Base-by-base conservation (phyloP, 1,140 invertebrate species). In the Charaxes varanes region DNA sequence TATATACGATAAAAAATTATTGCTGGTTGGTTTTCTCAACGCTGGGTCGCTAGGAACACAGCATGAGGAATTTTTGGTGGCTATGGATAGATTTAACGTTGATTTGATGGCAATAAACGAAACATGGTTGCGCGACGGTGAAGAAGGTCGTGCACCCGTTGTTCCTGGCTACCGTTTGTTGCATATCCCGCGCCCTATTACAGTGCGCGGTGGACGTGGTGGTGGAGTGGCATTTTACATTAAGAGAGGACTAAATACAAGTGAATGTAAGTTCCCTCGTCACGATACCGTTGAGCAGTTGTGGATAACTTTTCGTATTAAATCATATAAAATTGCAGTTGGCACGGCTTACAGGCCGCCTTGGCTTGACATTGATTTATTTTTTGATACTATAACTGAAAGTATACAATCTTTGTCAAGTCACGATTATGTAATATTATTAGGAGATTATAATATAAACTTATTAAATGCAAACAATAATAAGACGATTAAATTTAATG, bases 361-460 rank as follows among this genome's bases (percentile, higher is more conserved):
- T 2, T 28, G 27, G 27, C 13, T 28, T 6, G 14, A 33, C 31
- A 10, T 19, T 3, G 11, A 33, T 7, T 4, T 7, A 1, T 33
- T 33, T 14, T 14, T 33, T 5, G 31, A 33, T 21, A n/a, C 31
- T 18, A 10, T 33, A 18, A 33, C 11, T 6, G 17, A 33, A 33
- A 14, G 4, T 4, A 33, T 33, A 10, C 11, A 11, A n/a, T 28
- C 27, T 5, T 28, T 28, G n/a, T 14, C 27, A 2, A 14, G 10
- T 33, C 14, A 33, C 21, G 31, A 33, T 21, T 33, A 5, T 19
- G 12, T 19, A 14, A 19, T 33, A 2, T 33, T 33, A 21, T 21
- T 33, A 10, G 31, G 31, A 19, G 31, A 19, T 33, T 33, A 19
- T 14, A 33, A 33, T 8, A 33, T 33, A 2, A 33, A 19, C 21